A percentile compares a stretch with the other conserved stretches of the same genome.
phyloP scores from a whole-genome alignment of 2,888 invertebrate genomes.

The Melitaea athalia region DNA sequence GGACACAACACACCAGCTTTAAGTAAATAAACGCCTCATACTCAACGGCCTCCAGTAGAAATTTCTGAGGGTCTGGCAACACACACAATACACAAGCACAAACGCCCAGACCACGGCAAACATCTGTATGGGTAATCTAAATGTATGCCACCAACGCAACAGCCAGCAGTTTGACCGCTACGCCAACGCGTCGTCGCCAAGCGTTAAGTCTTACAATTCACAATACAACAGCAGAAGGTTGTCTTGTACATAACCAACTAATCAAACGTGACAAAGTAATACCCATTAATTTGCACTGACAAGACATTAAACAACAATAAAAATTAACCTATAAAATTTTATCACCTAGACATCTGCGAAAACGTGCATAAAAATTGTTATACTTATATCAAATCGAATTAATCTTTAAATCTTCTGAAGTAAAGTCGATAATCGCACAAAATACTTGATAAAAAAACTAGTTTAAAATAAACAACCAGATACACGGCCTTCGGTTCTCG shows the following conservation, averaged over 20 bases:
- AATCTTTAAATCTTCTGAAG: not conserved
- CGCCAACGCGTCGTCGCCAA: too few relatives aligned
- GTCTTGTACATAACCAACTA: not conserved
- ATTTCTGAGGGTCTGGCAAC: too few relatives aligned
- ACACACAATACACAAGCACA: too few relatives aligned
- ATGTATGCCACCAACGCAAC: too few relatives aligned
- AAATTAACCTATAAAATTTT: constrained; percentile 25
- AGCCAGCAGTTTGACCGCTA: too few relatives aligned
- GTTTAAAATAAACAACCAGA: constrained; percentile 15
- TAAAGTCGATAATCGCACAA: constrained; percentile 24
- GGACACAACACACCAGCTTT: too few relatives aligned
- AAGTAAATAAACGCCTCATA: too few relatives aligned
- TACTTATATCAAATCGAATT: not conserved
- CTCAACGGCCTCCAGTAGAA: too few relatives aligned
- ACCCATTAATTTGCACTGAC: constrained; percentile 12
- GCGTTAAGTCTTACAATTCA: too few relatives aligned
- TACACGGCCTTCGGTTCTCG: constrained; percentile 31
- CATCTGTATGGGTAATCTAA: too few relatives aligned
- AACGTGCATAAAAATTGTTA: not conserved
- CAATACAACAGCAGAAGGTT: too few relatives aligned
- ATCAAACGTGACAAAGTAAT: constrained; percentile 7
- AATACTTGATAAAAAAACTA: constrained; percentile 7
- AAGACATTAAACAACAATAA: constrained; percentile 16
- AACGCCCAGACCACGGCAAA: too few relatives aligned
- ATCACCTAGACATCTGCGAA: constrained; percentile 19